A percentile compares a stretch with the other conserved stretches of the same genome.
Conservation (phyloP, 2,888 invertebrate species). For the Coenonympha glycerion region DNA sequence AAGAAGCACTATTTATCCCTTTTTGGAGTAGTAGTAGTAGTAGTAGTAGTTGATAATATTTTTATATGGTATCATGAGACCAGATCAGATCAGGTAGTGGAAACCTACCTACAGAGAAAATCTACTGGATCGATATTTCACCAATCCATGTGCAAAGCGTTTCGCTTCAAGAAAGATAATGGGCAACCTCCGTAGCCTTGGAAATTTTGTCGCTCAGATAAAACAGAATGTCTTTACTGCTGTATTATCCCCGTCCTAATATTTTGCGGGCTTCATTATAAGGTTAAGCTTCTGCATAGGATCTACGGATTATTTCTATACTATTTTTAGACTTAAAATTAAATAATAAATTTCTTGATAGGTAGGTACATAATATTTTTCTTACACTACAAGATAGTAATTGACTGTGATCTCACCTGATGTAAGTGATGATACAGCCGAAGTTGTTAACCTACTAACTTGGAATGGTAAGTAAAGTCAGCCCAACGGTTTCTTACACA, state of each 20-base stretch:
- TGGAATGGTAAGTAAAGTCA: no score
- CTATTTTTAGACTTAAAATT: neutral
- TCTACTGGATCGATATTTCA: conserved; percentile 27
- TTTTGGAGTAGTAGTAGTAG: no score
- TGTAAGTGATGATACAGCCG: no score
- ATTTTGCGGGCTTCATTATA: conserved; percentile 24
- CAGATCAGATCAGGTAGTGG: neutral
- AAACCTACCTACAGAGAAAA: neutral
- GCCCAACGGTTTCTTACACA: no score
- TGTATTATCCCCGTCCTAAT: conserved; percentile 35
- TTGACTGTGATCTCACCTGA: no score
- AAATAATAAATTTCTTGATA: no score
- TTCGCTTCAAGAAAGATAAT: conserved; percentile 52
- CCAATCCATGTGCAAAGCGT: conserved; percentile 40
- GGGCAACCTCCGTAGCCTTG: conserved; percentile 46
- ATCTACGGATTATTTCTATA: neutral
- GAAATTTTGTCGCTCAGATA: conserved; percentile 52
- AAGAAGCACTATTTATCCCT: no score
- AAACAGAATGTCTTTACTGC: conserved; percentile 54
- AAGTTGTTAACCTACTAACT: no score
- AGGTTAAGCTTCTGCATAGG: conserved; percentile 12
- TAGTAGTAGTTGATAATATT: no score
- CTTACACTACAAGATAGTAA: no score
- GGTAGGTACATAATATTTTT: no score
- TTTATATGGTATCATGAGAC: no score